Conservation (phyloP, 1,140 invertebrate species). For the Theocolax elegans region DNA sequence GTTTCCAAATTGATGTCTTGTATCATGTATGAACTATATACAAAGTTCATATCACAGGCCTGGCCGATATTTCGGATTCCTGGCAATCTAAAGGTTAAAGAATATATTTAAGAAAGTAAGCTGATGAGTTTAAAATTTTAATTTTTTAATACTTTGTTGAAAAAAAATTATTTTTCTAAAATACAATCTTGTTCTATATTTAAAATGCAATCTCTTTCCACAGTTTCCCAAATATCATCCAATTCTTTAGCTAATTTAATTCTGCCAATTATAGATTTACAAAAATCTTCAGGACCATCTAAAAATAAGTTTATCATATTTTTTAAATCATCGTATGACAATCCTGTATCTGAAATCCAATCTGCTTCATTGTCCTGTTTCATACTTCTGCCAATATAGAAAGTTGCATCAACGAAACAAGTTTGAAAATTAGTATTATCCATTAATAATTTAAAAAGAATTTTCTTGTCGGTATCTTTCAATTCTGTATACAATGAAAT, state of each 20-base stretch:
- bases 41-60: too few relatives aligned
- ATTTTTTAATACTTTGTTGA: too few relatives aligned
- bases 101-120: too few relatives aligned
- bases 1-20: too few relatives aligned
- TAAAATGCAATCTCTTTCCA: constrained; percentile 56
- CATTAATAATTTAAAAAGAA: constrained; percentile 62
- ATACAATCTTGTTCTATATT: constrained; percentile 1
- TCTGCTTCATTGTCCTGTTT: constrained; percentile 50
- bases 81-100: too few relatives aligned
- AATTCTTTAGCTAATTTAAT: constrained; percentile 54
- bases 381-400: constrained; percentile 68
- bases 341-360: constrained; percentile 61
- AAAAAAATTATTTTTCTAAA: background rate
- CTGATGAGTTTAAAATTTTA: too few relatives aligned
- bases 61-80: too few relatives aligned
- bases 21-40: too few relatives aligned
- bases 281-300: constrained; percentile 44
- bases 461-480: constrained; percentile 61
- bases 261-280: constrained; percentile 46
- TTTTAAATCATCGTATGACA: constrained; percentile 67
- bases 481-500: constrained; percentile 64
- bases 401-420: constrained; percentile 68
- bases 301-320: constrained; percentile 61
- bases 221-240: constrained; percentile 57
- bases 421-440: constrained; percentile 64